Evolutionary conservation across 2,888 invertebrate species (phyloP).

Genomic region (Aquatica leii): DNA sequence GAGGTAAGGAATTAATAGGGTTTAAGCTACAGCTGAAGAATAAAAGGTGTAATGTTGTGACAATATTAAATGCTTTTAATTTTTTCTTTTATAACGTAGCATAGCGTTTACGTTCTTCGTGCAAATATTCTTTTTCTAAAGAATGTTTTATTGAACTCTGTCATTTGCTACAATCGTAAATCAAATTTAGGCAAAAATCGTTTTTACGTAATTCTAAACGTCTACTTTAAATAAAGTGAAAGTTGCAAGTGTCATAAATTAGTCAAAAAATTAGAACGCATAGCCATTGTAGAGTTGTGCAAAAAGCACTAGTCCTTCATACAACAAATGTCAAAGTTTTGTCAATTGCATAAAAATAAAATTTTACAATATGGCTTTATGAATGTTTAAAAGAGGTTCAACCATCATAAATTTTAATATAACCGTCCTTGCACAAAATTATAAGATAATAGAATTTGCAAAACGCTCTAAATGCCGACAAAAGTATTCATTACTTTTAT

Average conservation of each 20-base stretch:
- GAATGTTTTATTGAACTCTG: neutral
- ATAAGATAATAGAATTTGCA: constrained; percentile 1
- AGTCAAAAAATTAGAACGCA: neutral
- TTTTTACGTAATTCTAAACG: constrained; percentile 1
- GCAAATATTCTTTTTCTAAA: too few species aligned
- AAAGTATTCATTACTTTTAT: neutral
- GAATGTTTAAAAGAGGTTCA: too few species aligned
- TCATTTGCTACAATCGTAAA: neutral
- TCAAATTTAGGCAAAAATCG: neutral
- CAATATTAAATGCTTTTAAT: neutral
- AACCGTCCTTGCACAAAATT: neutral
- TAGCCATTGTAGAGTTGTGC: too few species aligned
- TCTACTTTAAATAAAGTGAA: constrained; percentile 4
- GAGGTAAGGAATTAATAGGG: constrained; percentile 10
- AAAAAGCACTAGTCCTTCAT: too few species aligned
- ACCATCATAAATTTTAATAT: constrained; percentile 1
- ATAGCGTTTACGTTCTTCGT: neutral
- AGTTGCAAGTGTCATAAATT: constrained; percentile 4
- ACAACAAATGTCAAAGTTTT: too few species aligned
- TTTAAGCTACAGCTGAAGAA: constrained; percentile 9
- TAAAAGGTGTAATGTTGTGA: constrained; percentile 13
- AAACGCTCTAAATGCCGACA: neutral
- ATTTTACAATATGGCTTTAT: too few species aligned
- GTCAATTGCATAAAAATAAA: too few species aligned
- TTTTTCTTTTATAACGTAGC: neutral